A percentile compares a stretch with the other conserved stretches of the same genome.
phyloP scores from a whole-genome alignment of 2,888 invertebrate genomes.

The Mechanitis messenoides region DNA sequence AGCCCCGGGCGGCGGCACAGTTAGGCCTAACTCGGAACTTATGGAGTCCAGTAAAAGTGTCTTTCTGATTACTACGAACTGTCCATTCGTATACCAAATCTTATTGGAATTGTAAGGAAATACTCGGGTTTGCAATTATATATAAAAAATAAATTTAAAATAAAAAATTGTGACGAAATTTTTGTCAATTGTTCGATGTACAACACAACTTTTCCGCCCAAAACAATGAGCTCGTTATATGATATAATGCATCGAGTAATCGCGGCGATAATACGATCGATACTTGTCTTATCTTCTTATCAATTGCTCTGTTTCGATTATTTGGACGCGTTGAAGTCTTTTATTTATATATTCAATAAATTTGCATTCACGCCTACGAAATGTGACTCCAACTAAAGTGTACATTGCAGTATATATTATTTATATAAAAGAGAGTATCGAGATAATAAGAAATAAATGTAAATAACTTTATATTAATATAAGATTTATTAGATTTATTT shows the following conservation, averaged over 20 bases:
- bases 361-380: slow-evolving; percentile 6
- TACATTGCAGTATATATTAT: slow-evolving; percentile 8
- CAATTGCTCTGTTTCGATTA: slow-evolving; percentile 52
- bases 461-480: slow-evolving; percentile 22
- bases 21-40: slow-evolving; percentile 59
- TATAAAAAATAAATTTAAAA: neutral
- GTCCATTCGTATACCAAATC: slow-evolving; percentile 50
- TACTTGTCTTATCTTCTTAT: slow-evolving; percentile 53
- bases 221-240: slow-evolving; percentile 37
- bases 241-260: slow-evolving; percentile 43
- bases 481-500: slow-evolving; percentile 16
- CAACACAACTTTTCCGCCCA: slow-evolving; percentile 39
- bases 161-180: too few species aligned
- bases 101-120: slow-evolving; percentile 22
- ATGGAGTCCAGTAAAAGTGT: slow-evolving; percentile 62
- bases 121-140: slow-evolving; percentile 20
- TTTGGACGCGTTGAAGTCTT: slow-evolving; percentile 71
- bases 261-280: slow-evolving; percentile 55
- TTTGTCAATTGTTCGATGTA: slow-evolving; percentile 25
- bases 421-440: slow-evolving; percentile 8
- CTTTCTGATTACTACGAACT: slow-evolving; percentile 54
- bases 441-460: slow-evolving; percentile 16
- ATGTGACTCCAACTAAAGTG: neutral
- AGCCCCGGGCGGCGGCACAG: slow-evolving; percentile 46
- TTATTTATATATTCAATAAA: slow-evolving; percentile 40